phyloP scores from a whole-genome alignment of 37 sponge, comb jelly and placozoan genomes.

The Mnemiopsis leidyi region DNA sequence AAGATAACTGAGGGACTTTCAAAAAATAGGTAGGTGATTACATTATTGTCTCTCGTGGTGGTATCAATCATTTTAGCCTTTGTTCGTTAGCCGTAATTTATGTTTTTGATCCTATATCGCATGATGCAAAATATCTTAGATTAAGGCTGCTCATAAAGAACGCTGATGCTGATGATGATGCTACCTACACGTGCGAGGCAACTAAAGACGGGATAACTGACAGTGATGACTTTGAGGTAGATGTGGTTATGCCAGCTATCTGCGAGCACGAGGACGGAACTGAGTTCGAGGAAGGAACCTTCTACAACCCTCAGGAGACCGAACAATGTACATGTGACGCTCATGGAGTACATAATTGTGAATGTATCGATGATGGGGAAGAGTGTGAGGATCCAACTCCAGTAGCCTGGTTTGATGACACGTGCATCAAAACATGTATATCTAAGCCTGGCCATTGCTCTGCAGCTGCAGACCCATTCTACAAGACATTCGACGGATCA shows the following conservation, averaged over 20 bases:
- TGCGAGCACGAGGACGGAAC: constrained; percentile 53
- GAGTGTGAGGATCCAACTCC: constrained; percentile 43
- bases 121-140: no score
- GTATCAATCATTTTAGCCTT: no score
- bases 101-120: no score
- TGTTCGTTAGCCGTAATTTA: no score
- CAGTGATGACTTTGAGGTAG: neutral
- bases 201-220: neutral
- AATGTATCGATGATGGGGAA: constrained; percentile 25
- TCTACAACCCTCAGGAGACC: constrained; percentile 12
- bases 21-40: constrained; percentile 2
- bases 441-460: neutral
- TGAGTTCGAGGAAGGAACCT: neutral
- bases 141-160: no score
- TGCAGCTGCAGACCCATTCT: constrained; percentile 20
- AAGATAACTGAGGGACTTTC: neutral
- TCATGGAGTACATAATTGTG: neutral
- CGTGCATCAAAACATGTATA: constrained; percentile 21
- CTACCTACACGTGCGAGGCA: constrained; percentile 2
- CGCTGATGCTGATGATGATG: constrained; percentile 18
- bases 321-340: constrained; percentile 5
- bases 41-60: no score
- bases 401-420: neutral
- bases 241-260: neutral
- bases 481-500: constrained; percentile 4